These are phyloP conservation scores for Silurus asotus DNA, from an alignment of 2,113 vertebrate species.

Conservation along the genomic window DNA sequence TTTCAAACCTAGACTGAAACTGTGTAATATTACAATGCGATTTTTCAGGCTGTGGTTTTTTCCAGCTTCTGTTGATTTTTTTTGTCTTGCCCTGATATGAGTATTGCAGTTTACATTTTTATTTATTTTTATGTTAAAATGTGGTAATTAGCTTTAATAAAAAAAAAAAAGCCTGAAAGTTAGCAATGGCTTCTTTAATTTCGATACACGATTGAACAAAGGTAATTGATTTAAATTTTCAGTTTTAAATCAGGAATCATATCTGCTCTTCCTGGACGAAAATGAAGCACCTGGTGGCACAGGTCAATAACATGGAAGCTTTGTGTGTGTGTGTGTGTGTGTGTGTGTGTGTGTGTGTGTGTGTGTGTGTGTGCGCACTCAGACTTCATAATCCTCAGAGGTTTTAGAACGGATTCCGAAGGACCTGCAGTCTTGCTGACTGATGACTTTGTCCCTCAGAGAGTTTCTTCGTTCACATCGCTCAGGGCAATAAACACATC, in stretches of 20 bases:
- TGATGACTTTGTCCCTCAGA: slow-evolving; percentile 24
- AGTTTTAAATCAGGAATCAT: neutral
- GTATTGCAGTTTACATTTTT: neutral
- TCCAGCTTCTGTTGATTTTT: neutral
- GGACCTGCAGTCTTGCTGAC: neutral
- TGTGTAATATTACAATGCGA: neutral
- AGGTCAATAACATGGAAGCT: neutral
- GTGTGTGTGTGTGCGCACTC: neutral
- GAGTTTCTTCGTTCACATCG: neutral
- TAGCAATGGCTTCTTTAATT: neutral
- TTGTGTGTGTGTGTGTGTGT: neutral
- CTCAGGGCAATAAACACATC: slow-evolving; percentile 1
- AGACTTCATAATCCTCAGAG: slow-evolving; percentile 28
- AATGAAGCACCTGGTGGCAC: neutral
- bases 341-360: slow-evolving; percentile 6
- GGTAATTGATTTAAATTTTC: neutral
- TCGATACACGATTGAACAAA: neutral
- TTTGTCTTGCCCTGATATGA: neutral
- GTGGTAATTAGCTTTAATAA: no score
- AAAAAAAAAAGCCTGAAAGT: neutral
- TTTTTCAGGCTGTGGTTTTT: neutral
- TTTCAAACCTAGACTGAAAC: neutral
- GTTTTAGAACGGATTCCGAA: neutral
- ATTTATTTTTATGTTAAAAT: neutral
- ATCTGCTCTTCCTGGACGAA: neutral